A percentile compares a stretch with the other conserved stretches of the same genome.
phyloP scores from a whole-genome alignment of 2,888 invertebrate species.

The Serrognathus titanus region DNA sequence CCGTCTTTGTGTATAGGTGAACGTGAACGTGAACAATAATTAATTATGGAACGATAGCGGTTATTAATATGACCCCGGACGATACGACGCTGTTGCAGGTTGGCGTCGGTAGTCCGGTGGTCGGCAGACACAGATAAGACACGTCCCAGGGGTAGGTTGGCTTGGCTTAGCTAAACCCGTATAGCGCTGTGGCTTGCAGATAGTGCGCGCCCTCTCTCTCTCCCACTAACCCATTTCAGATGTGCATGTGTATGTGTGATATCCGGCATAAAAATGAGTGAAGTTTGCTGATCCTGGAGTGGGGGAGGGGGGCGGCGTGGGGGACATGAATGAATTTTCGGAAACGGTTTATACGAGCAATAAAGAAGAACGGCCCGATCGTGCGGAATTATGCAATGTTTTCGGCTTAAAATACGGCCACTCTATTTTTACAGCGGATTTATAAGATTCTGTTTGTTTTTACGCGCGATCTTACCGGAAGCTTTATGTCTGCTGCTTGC shows the following conservation, averaged over 20 bases:
- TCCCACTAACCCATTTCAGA: slow-evolving; percentile 2
- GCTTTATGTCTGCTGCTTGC: no score
- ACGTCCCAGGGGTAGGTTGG: slow-evolving; percentile 34
- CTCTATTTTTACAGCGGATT: no score
- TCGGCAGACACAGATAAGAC: slow-evolving; percentile 35
- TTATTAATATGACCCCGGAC: slow-evolving; percentile 6
- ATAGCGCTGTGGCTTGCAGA: slow-evolving; percentile 30
- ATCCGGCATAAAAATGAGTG: slow-evolving; percentile 8
- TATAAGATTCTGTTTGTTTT: no score
- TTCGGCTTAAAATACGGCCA: no score
- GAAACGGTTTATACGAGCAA: not conserved
- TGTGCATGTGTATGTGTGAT: slow-evolving; percentile 9
- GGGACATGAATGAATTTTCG: not conserved
- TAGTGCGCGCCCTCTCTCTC: slow-evolving; percentile 18
- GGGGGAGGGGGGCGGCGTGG: not conserved
- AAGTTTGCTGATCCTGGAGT: not conserved
- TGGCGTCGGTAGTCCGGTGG: slow-evolving; percentile 24
- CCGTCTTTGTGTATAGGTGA: not conserved
- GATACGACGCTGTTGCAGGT: slow-evolving; percentile 10
- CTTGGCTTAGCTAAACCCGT: slow-evolving; percentile 32
- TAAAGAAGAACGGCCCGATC: not conserved
- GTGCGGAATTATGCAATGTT: no score
- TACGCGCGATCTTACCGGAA: no score
- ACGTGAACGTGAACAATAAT: slow-evolving; percentile 1
- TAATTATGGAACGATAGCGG: not conserved